phyloP scores from a whole-genome alignment of 2,113 vertebrate species.

The Macheiramphus alcinus region DNA sequence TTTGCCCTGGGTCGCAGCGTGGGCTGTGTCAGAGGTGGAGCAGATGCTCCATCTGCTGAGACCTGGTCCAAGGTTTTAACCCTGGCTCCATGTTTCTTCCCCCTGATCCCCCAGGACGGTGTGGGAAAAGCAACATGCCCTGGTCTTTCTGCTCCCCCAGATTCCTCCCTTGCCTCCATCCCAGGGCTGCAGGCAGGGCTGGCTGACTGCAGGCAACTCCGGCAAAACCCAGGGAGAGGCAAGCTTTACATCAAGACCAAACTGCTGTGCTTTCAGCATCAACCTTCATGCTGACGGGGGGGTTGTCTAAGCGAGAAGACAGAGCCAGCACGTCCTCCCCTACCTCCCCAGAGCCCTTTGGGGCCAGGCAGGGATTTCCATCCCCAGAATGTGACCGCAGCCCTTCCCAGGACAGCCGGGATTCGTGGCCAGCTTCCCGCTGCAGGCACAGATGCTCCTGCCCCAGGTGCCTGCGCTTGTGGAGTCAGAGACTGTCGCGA shows the following conservation, averaged over 20 bases:
- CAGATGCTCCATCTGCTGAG: neutral
- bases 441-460: neutral
- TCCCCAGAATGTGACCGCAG: rapidly evolving
- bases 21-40: neutral
- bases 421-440: neutral
- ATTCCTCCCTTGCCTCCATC: neutral
- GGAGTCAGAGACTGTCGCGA: neutral
- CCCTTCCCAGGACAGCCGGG: neutral
- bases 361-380: neutral
- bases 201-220: neutral
- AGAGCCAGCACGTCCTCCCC: neutral
- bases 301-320: too few relatives aligned
- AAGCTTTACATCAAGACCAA: neutral
- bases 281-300: rapidly evolving
- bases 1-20: rapidly evolving
- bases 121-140: neutral
- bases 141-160: neutral
- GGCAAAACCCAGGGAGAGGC: neutral
- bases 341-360: neutral
- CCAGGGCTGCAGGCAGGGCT: neutral
- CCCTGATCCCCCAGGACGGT: rapidly evolving
- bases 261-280: neutral
- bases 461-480: neutral
- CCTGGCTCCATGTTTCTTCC: neutral
- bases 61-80: neutral